Percentiles rank a stretch among this genome's conserved stretches.
phyloP scores from a whole-genome alignment of 1,140 invertebrate species.

The Maniola jurtina region DNA sequence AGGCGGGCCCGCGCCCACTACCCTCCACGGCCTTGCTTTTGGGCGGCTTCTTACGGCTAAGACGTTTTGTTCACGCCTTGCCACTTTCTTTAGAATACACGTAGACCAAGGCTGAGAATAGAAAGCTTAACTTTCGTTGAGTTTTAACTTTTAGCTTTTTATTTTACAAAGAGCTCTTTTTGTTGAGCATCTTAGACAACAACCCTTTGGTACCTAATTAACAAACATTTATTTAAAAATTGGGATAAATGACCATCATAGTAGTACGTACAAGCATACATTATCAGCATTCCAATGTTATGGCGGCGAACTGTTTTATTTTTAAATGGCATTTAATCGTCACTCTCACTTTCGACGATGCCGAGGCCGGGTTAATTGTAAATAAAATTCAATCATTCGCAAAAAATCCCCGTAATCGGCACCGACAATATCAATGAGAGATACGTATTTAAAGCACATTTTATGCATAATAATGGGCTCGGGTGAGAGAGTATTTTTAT shows the following conservation, averaged over 20 bases:
- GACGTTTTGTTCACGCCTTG: constrained; percentile 52
- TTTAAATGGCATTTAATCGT: constrained; percentile 78
- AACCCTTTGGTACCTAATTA: too few species aligned
- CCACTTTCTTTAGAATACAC: constrained; percentile 27
- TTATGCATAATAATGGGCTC: constrained; percentile 62
- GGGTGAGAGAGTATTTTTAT: constrained; percentile 51
- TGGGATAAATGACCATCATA: too few species aligned
- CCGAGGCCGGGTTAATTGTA: constrained; percentile 76
- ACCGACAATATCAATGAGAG: constrained; percentile 74
- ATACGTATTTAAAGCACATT: constrained; percentile 67
- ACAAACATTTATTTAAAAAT: too few species aligned
- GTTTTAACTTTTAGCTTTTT: constrained; percentile 2
- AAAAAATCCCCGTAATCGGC: constrained; percentile 76
- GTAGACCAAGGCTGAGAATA: not conserved
- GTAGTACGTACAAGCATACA: constrained; percentile 45
- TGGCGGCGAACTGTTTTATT: constrained; percentile 71
- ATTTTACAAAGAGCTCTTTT: constrained; percentile 5
- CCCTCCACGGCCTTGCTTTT: constrained; percentile 49
- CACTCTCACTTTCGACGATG: constrained; percentile 70
- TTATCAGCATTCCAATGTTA: constrained; percentile 58
- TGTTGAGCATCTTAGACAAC: not conserved
- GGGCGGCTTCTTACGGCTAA: constrained; percentile 62
- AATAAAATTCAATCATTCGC: constrained; percentile 79
- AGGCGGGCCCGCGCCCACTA: constrained; percentile 63
- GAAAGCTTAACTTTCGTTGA: not conserved